phyloP scores from a whole-genome alignment of 2,797 vertebrate genomes.

The Adelosebastes latens region DNA sequence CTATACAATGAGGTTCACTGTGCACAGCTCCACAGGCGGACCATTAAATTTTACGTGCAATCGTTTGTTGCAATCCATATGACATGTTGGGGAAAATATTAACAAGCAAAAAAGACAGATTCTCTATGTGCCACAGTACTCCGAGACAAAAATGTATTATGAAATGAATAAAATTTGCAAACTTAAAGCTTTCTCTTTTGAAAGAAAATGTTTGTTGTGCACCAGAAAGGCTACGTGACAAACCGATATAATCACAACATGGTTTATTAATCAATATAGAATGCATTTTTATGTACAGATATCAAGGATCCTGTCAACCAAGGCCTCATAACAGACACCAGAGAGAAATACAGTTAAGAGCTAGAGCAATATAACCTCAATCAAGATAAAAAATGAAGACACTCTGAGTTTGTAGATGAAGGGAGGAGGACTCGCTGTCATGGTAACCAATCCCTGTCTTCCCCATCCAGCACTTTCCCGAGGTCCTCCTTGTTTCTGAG shows the following conservation, averaged over 20 bases:
- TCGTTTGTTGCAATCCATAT: conserved; percentile 72
- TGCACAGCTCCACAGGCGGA: conserved; percentile 62
- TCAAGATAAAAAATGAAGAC: conserved; percentile 39
- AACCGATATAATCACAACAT: conserved; percentile 54
- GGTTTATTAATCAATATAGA: conserved; percentile 84
- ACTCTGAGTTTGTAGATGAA: conserved; percentile 31
- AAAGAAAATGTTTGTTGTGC: conserved; percentile 10
- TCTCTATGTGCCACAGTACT: conserved; percentile 81
- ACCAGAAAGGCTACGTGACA: not conserved
- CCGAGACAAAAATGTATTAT: conserved; percentile 75
- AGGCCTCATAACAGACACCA: conserved; percentile 45
- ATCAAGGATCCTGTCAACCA: conserved; percentile 26
- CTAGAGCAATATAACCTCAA: conserved; percentile 13
- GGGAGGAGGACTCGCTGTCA: conserved; percentile 53
- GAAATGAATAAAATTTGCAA: conserved; percentile 83
- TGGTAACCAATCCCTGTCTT: conserved; percentile 79
- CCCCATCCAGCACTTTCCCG: conserved; percentile 54
- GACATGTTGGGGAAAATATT: conserved; percentile 68
- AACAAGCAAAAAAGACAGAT: conserved; percentile 77
- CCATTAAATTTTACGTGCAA: conserved; percentile 70
- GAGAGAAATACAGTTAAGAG: conserved; percentile 31
- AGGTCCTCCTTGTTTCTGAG: conserved; percentile 81
- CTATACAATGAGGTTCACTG: conserved; percentile 56
- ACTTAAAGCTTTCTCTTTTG: conserved; percentile 40
- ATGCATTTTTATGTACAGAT: conserved; percentile 75